Evolutionary conservation across 2,797 vertebrate genomes (phyloP), one percentile per base, ranked within the genome.

Genomic region (Limosa lapponica): DNA sequence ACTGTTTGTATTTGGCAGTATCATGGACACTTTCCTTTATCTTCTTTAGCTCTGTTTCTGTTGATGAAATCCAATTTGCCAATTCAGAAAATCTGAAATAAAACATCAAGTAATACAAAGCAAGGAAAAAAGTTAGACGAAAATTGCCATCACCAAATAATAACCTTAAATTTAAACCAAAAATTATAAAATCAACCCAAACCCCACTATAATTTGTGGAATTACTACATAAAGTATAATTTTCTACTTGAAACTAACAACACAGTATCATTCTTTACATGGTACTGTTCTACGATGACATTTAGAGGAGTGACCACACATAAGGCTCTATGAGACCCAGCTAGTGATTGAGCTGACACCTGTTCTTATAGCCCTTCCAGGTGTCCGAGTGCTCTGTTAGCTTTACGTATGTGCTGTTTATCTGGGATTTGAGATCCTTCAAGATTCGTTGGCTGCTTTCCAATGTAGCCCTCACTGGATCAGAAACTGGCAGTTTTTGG

Each of bases 331-430:
- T 0, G 5, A 83, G 48, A 86, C 20, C 30, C 91, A 55, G 39
- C 8, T 57, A 94, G 22, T n/a, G 81, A 69, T 0, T 58, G 61
- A 90, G 69, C 16, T 37, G 51, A 70, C 90, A 99, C 99, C 99
- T 99, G 93, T 97, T 93, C 22, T 95, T 97, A 80, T 99, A 99
- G 80, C 98, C 98, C 92, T 99, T 99, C 99, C 99, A 99, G 96
- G 99, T 99, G 91, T 99, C 99, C 2, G 97, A 99, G 92, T 99
- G 98, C 87, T 98, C 98, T 97, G 98, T 94, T 11, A 99, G 97
- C 95, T 98, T 99, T 94, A 87, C 58, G 15, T 98, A 98, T 6
- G 98, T 99, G 96, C 82, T 96, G 46, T 98, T 98, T 16, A 99
- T 98, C 90, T 99, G 98, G 64, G 98, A 98, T 93, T 95, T 98